Conservation (phyloP, 2,797 vertebrate species). For the Pseudochirops corinnae region DNA sequence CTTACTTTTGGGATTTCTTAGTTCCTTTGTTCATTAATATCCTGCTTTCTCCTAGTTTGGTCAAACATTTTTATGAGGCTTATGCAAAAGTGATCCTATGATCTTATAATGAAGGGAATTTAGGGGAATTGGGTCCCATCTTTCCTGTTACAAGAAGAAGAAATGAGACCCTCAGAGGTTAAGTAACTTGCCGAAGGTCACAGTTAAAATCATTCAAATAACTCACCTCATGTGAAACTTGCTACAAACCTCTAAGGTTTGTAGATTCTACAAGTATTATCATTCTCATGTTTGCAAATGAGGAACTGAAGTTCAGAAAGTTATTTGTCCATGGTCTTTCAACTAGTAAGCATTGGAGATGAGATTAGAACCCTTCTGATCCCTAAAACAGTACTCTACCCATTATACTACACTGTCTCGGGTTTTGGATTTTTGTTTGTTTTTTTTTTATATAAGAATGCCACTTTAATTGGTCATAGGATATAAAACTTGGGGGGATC, state of each 20-base stretch:
- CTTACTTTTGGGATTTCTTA: not conserved
- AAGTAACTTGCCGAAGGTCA: not conserved
- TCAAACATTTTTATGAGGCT: not conserved
- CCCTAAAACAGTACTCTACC: not conserved
- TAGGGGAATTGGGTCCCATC: not conserved
- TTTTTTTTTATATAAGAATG: not conserved
- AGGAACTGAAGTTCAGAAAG: not conserved
- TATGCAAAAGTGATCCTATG: not conserved
- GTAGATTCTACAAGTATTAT: not conserved
- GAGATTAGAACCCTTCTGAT: not conserved
- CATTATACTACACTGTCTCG: not conserved
- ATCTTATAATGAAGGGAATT: not conserved
- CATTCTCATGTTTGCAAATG: not conserved
- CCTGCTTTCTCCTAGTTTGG: too few relatives aligned
- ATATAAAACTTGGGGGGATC: not conserved
- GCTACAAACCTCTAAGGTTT: not conserved
- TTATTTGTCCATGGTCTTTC: not conserved
- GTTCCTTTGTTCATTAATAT: not conserved
- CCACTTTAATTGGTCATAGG: not conserved
- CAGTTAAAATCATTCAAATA: not conserved
- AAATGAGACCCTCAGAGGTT: not conserved
- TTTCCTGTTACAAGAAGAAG: not conserved
- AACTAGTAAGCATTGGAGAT: not conserved
- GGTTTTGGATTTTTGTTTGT: not conserved
- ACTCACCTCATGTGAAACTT: not conserved